Base-by-base conservation (phyloP, 2,797 vertebrate species). In the Salmo trutta region DNA sequence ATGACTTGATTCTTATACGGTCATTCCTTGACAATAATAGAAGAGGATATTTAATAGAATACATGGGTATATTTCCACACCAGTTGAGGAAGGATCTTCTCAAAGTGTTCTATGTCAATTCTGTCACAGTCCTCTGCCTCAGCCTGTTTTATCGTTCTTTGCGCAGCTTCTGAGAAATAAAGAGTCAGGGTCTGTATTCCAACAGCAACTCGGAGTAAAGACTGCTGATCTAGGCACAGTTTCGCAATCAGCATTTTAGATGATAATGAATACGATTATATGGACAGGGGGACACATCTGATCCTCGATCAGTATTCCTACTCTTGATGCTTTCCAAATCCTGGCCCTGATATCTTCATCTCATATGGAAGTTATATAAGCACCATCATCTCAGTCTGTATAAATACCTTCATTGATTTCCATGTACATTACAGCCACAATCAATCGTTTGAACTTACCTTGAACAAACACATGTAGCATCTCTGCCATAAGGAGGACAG, bases 1-100 rank as follows among this genome's bases (percentile, higher is more conserved):
- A 31, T 17, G 31, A 17, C 19, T 69, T 79, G 27, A 77, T 8
- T 19, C 33, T 47, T 47, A 47, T 14, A 47, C 10, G 12, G 10
- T 47, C 2, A 47, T 47, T 14, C 41, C 41, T 3, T 47, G 2
- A 47, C 41, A 47, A 12, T 47, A 47, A 47, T 47, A 47, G 10
- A 8, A 47, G 10, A 47, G 41, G 41, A 47, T 47, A 12, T 47
- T 47, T 47, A 1, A 47, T 8, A n/a, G 19, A 62, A 62, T 62
- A 21, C 6, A 21, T 21, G 19, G n/a, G 47, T 56, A 15, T 15
- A 16, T 19, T 36, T 24, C 85, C 91, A 3, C 80, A 94, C 94
- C 92, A 95, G 84, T 76, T 95, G 94, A 62, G 94, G 95, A 3
- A 95, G 86, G 71, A 95, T 88, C 90, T 94, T 95, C 75, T 95